Percentiles rank a stretch among this genome's conserved stretches.
Conservation (phyloP, 2,888 invertebrate genomes). For the Cactoblastis cactorum region DNA sequence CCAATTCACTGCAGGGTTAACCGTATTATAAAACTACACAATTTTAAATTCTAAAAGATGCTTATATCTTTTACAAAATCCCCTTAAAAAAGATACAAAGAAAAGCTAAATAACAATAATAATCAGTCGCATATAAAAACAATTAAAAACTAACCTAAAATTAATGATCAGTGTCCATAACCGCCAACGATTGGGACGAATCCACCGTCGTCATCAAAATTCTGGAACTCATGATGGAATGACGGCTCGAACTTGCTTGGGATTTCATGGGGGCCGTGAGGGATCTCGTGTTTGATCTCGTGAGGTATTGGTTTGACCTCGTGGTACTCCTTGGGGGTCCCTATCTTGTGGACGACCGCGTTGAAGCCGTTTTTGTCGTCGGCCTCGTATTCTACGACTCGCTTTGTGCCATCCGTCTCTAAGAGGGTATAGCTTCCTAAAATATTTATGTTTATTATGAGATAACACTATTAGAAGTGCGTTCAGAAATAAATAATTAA, state of each 20-base stretch:
- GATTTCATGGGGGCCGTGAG: conserved; percentile 19
- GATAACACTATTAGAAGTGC: no score
- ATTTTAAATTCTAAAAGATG: no score
- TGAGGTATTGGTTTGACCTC: conserved; percentile 25
- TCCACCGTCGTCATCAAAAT: conserved; percentile 51
- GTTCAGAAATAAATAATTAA: no score
- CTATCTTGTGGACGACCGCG: conserved; percentile 78
- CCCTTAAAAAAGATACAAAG: not conserved
- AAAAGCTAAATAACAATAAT: not conserved
- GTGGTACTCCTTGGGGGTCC: conserved; percentile 54
- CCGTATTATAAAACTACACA: no score
- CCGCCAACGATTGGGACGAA: conserved; percentile 54
- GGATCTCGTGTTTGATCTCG: conserved; percentile 17
- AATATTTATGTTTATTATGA: conserved; percentile 3
- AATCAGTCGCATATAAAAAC: not conserved
- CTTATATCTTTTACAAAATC: no score
- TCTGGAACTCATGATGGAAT: conserved; percentile 47
- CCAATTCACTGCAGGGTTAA: no score
- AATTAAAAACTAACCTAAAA: not conserved
- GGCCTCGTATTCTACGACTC: conserved; percentile 79
- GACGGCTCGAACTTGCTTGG: conserved; percentile 33
- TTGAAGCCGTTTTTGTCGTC: conserved; percentile 81
- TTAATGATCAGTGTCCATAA: conserved; percentile 40
- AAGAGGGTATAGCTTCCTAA: conserved; percentile 78
- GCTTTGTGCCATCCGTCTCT: conserved; percentile 79